These are phyloP conservation scores for Oasisia sp. DNA, from an alignment of 2,888 invertebrate genomes.

Conservation along the genomic window DNA sequence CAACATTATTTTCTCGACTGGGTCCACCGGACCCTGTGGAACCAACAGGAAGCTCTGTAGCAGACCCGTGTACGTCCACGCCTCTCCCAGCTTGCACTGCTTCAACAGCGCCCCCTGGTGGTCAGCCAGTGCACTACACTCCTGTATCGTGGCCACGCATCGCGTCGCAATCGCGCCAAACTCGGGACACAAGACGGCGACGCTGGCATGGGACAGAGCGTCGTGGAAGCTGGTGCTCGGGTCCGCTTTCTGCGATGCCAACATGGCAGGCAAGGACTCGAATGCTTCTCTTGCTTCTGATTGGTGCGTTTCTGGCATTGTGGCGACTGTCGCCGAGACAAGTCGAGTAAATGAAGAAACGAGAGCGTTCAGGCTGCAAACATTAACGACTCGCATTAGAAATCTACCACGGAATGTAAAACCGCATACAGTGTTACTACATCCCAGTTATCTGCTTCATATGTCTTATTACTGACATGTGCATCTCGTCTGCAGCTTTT, in stretches of 20 bases:
- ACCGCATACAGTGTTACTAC: neutral
- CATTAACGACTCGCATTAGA: neutral
- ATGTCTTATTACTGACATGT: neutral
- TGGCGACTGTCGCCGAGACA: neutral
- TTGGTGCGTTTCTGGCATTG: conserved; percentile 3
- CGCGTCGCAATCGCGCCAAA: neutral
- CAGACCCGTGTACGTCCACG: conserved; percentile 50
- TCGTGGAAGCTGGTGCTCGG: neutral
- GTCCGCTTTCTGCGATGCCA: neutral
- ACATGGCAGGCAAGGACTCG: neutral
- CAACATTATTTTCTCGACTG: conserved; percentile 80
- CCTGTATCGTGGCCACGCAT: neutral
- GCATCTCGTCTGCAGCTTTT: no score
- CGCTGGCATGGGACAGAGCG: neutral
- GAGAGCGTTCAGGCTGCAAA: neutral
- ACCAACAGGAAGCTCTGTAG: conserved; percentile 49
- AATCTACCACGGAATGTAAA: neutral
- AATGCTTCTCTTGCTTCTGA: neutral
- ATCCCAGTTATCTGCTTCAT: neutral
- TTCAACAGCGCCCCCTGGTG: conserved; percentile 19
- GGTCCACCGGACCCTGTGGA: conserved; percentile 80
- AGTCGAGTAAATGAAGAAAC: neutral
- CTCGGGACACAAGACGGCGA: neutral
- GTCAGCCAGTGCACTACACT: neutral
- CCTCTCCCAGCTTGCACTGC: conserved; percentile 30